phyloP scores from a whole-genome alignment of 53 echinoderm and acorn worm species.

The Arbacia lixula region DNA sequence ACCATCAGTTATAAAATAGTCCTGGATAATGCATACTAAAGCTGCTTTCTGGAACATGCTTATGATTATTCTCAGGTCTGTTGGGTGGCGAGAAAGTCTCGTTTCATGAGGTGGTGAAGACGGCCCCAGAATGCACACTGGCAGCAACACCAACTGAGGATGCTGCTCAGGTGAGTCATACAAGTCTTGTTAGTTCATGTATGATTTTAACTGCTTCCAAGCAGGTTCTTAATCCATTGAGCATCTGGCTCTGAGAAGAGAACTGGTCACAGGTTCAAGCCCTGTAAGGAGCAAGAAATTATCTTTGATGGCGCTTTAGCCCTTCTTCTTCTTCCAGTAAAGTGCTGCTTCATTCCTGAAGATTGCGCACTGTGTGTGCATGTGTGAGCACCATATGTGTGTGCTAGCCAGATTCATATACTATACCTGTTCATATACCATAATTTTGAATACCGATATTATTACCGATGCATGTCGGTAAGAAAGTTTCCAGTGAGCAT shows the following conservation, averaged over 20 bases:
- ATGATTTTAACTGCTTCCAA: not conserved
- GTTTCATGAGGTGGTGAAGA: constrained; percentile 79
- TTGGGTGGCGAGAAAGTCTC: constrained; percentile 73
- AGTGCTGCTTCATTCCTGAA: too few species aligned
- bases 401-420: too few species aligned
- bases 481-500: too few species aligned
- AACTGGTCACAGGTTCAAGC: too few species aligned
- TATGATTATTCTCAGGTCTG: constrained; percentile 54
- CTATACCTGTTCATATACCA: too few species aligned
- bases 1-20: not conserved
- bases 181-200: not conserved
- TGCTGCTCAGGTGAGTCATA: constrained; percentile 60
- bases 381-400: too few species aligned
- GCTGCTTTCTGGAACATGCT: not conserved
- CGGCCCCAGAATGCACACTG: constrained; percentile 82
- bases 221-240: not conserved
- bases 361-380: too few species aligned
- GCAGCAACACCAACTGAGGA: constrained; percentile 76
- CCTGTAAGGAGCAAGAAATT: too few species aligned
- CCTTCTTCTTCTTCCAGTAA: too few species aligned
- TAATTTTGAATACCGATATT: too few species aligned
- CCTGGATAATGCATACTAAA: constrained; percentile 34
- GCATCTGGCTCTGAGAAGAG: not conserved
- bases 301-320: too few species aligned
- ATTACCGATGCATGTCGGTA: too few species aligned